Base-by-base conservation (phyloP, 2,888 invertebrate genomes). In the Stegana nigrithorax region DNA sequence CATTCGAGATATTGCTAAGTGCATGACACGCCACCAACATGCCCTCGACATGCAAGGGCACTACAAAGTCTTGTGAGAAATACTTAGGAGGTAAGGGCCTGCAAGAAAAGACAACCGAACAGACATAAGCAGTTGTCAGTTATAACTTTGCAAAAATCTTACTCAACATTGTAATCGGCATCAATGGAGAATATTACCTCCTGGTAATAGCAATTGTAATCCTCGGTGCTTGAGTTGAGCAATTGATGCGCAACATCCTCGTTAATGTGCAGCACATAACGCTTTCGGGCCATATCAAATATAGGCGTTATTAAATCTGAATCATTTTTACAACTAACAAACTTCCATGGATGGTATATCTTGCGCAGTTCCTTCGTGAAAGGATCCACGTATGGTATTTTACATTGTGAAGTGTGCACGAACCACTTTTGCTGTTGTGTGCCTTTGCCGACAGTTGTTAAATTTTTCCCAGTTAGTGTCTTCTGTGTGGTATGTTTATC, bases 311-410 rank as follows among this genome's bases (percentile, higher is more conserved):
- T 68, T 2, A 79, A 61, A 8, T 75, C 72, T 7, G 73, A 53
- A n/a, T 74, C 66, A 21, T 75, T 84, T 4, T 86, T 82, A 72
- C 90, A 90, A 0, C 86, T 67, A 64, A 88, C 87, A 62, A 88
- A 89, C 57, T 84, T 84, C 60, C 86, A 83, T 39, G 86, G 86
- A 32, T 85, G 84, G 61, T 88, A 87, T 59, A 87, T 86, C 56
- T 83, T 79, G 75, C 85, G 85, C 6, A 87, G 85, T 59, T 88
- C 87, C 1, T 74, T 56, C 51, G 88, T 88, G 65, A 89, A 89
- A 4, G 90, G 87, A 73, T 90, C 87, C 64, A 89, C 73, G 62
- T 89, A 88, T 2, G 89, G 87, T 74, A 91, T 90, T 73, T 87
- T 88, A 73, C 91, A 91, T 74, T 87, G 87, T 17, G 87, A 81